Conservation (phyloP, 2,888 invertebrate genomes). For the Tridacna gigas region DNA sequence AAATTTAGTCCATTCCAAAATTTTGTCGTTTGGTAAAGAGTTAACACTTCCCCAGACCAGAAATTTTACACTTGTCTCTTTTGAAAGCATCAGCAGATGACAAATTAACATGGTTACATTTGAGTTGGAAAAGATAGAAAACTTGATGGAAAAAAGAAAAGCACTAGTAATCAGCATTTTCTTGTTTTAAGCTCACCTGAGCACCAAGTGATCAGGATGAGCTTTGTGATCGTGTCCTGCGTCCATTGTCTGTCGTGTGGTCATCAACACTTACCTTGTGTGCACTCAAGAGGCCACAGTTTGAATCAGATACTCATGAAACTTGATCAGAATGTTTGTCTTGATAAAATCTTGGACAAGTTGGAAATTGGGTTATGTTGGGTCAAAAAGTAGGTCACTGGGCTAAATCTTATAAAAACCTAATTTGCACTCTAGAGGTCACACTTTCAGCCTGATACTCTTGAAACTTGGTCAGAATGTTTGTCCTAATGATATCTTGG, state of each 20-base stretch:
- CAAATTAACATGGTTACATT: too few relatives aligned
- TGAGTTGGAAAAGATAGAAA: too few relatives aligned
- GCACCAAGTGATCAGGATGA: background rate
- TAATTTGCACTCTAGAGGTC: background rate
- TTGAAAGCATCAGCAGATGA: too few relatives aligned
- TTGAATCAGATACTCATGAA: background rate
- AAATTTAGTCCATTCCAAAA: too few relatives aligned
- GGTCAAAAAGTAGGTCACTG: background rate
- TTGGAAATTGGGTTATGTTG: background rate
- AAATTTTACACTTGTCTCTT: too few relatives aligned
- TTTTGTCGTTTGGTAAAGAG: too few relatives aligned
- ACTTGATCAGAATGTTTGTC: background rate
- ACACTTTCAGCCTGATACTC: background rate
- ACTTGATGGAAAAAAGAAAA: too few relatives aligned
- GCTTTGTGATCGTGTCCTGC: background rate
- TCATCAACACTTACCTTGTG: background rate
- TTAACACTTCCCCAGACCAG: too few relatives aligned
- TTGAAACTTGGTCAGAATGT: background rate
- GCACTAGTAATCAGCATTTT: too few relatives aligned
- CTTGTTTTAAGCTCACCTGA: slow-evolving; percentile 14
- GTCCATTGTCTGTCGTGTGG: background rate
- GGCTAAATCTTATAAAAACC: background rate
- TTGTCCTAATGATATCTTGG: too few relatives aligned
- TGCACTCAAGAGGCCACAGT: background rate
- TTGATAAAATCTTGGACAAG: background rate